phyloP scores from a whole-genome alignment of 2,113 vertebrate species.

The Albula goreensis region DNA sequence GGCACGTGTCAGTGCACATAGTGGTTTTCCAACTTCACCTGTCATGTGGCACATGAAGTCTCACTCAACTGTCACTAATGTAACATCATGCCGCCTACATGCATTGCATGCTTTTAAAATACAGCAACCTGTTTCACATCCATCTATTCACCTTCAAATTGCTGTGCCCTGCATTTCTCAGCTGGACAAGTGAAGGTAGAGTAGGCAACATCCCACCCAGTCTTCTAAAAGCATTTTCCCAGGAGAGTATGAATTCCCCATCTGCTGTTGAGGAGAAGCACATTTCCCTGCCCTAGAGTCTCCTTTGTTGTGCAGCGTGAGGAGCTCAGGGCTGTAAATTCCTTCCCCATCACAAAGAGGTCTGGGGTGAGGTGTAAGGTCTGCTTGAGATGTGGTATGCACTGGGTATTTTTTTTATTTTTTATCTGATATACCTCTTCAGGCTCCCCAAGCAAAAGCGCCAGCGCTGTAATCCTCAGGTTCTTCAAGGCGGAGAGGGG shows the following conservation, averaged over 20 bases:
- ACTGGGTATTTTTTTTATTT: neutral
- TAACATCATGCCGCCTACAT: neutral
- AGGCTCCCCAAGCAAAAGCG: neutral
- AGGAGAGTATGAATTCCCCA: neutral
- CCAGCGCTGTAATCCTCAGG: neutral
- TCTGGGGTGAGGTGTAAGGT: neutral
- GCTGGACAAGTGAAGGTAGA: neutral
- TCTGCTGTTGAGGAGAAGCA: neutral
- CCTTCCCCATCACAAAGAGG: neutral
- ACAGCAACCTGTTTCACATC: neutral
- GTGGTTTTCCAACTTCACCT: neutral
- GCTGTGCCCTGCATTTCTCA: neutral
- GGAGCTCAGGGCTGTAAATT: neutral
- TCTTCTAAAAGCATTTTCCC: neutral
- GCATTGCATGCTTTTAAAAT: neutral
- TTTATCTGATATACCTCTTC: neutral
- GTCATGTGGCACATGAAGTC: neutral
- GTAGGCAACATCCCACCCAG: too few relatives aligned
- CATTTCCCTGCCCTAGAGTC: neutral
- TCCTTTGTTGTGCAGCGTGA: neutral
- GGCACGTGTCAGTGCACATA: neutral
- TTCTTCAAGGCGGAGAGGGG: neutral
- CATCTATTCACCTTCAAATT: neutral
- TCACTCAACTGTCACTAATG: neutral
- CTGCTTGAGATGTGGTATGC: neutral